Base-by-base conservation (phyloP, 2,888 invertebrate genomes). In the Stegana nigrithorax region DNA sequence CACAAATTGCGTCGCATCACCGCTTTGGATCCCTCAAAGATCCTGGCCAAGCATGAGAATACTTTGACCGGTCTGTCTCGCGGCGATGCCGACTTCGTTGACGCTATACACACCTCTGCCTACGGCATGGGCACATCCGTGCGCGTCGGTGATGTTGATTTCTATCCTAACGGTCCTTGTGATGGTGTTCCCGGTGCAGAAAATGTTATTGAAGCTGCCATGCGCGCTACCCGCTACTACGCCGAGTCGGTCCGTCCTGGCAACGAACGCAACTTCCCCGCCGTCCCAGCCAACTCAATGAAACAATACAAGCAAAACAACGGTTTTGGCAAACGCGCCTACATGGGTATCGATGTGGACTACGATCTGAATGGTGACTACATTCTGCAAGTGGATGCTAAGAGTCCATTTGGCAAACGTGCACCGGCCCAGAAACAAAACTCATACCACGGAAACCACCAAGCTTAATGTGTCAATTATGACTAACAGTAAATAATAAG, bases 181-280 rank as follows among this genome's bases (percentile, higher is more conserved):
- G 67, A 73, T 26, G 71, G 71, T 39, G 81, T 72, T 8, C 78
- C 83, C 64, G 85, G 84, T 29, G 73, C 83, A 29, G 45, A 71
- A 32, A 81, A 84, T 32, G 75, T 85, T 23, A 63, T 84, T 17
- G 82, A 84, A 60, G 80, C 85, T 25, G 71, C 73, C 25, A 68
- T 80, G 66, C 80, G 78, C 21, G 80, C 85, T 19, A 72, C 81
- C 14, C 76, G 80, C 58, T 86, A 79, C 71, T 86, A 73, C 32
- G 83, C 85, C 62, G 85, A 85, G 65, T 71, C 86, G 2, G 83
- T 85, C n/a, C 69, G 75, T 53, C 83, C 83, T 2, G 84, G 83
- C 3, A 75, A 73, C 27, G 84, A 81, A 62, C 78, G 75, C 44
- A 84, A 81, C 67, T 86, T 85, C 77, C 80, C 85, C 39, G 83